A percentile compares a stretch with the other conserved stretches of the same genome.
Conservation (phyloP, 2,888 invertebrate species). For the Cheilosia variabilis region DNA sequence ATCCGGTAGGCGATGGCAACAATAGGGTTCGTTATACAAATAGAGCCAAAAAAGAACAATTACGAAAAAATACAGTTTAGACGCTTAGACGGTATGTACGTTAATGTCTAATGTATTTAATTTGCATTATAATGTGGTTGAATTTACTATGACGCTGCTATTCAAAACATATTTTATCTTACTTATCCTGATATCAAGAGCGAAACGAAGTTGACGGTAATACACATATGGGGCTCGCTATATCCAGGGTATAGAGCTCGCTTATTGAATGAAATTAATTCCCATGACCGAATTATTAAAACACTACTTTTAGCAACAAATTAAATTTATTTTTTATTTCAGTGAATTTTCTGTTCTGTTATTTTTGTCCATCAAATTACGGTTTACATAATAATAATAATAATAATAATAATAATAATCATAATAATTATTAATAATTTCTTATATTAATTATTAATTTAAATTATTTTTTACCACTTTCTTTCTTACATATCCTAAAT, state of each 20-base stretch:
- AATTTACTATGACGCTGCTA: no score
- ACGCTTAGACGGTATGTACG: no score
- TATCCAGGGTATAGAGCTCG: no score
- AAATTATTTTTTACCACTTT: conserved; percentile 48
- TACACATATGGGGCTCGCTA: no score
- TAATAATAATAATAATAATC: conserved; percentile 70
- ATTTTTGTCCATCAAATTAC: conserved; percentile 76
- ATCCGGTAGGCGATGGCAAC: not conserved
- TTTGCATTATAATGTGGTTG: no score
- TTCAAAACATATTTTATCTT: no score
- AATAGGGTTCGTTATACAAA: not conserved
- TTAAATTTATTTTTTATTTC: conserved; percentile 75
- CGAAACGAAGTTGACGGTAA: no score
- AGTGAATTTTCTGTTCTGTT: conserved; percentile 66
- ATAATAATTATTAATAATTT: conserved; percentile 75
- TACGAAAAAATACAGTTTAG: no score
- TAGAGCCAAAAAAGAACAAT: no score
- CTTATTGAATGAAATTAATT: no score
- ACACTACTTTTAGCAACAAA: conserved; percentile 70
- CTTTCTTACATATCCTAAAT: conserved; percentile 62
- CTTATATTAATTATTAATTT: conserved; percentile 74
- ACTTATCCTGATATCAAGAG: no score
- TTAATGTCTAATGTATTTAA: no score
- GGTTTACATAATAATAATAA: conserved; percentile 75
- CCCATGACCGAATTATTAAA: not conserved